phyloP scores from a whole-genome alignment of 2,113 vertebrate species.

The human region DNA sequence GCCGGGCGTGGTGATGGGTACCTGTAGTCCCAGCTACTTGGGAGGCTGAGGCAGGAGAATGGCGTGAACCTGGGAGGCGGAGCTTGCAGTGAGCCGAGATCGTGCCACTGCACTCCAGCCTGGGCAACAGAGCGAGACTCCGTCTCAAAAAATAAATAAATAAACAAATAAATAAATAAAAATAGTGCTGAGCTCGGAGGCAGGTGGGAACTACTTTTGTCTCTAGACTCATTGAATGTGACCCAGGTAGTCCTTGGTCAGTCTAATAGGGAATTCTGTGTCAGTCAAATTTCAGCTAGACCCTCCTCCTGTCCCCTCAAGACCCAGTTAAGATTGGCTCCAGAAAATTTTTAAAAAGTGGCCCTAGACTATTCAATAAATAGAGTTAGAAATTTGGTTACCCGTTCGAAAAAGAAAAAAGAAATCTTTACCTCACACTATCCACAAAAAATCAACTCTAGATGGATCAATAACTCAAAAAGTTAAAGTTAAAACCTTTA shows the following conservation, averaged over 20 bases:
- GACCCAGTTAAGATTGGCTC: background rate
- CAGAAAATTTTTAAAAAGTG: background rate
- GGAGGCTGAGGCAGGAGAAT: too few species aligned
- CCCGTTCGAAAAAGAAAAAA: background rate
- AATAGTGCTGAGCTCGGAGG: background rate
- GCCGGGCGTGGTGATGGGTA: too few species aligned
- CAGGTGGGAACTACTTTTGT: background rate
- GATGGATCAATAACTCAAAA: background rate
- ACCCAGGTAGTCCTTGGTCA: background rate
- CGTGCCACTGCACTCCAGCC: too few species aligned
- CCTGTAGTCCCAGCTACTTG: too few species aligned
- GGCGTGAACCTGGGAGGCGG: too few species aligned
- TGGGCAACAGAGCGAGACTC: too few species aligned
- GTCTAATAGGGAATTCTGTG: background rate
- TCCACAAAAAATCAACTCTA: background rate
- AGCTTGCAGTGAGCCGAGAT: too few species aligned
- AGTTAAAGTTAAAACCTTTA: background rate
- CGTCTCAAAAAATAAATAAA: too few species aligned
- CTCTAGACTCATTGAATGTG: background rate
- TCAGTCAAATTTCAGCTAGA: background rate
- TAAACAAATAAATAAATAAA: too few species aligned
- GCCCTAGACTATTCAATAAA: background rate
- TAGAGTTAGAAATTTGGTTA: background rate
- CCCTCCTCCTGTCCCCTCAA: background rate
- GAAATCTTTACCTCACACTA: background rate